Conservation (phyloP, 2,888 invertebrate genomes). For the Thalpophila matura region DNA sequence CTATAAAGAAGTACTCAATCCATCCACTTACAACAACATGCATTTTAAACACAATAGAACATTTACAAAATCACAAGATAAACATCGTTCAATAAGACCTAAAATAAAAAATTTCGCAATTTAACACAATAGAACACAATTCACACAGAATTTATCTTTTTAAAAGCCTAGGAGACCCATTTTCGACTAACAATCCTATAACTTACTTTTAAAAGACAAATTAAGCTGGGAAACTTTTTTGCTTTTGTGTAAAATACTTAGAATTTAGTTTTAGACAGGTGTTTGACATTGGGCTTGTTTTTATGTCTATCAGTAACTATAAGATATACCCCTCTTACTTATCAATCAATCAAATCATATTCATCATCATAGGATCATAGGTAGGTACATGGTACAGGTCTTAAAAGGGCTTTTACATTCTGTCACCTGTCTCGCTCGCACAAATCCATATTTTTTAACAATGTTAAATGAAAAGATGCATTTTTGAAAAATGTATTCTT, state of each 20-base stretch:
- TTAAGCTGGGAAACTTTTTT: slow-evolving; percentile 50
- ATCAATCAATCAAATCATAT: no score
- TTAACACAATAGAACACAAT: slow-evolving; percentile 47
- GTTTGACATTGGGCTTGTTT: not conserved
- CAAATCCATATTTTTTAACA: no score
- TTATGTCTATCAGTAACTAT: not conserved
- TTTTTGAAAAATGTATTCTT: no score
- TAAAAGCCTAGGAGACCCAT: slow-evolving; percentile 61
- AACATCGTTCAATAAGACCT: slow-evolving; percentile 1
- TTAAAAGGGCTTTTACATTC: no score
- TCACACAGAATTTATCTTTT: slow-evolving; percentile 63
- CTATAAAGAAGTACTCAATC: not conserved
- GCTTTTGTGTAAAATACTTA: slow-evolving; percentile 37
- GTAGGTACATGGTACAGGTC: no score
- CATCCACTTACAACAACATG: no score
- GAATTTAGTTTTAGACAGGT: slow-evolving; percentile 36
- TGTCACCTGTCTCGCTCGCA: no score
- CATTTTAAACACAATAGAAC: no score
- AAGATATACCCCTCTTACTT: no score
- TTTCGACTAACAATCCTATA: slow-evolving; percentile 56
- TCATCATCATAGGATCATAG: no score
- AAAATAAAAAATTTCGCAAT: slow-evolving; percentile 37
- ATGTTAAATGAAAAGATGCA: no score
- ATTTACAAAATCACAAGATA: not conserved
- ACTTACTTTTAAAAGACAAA: slow-evolving; percentile 56